Base-by-base conservation (phyloP, 2,888 invertebrate species). In the Polyploca ridens region DNA sequence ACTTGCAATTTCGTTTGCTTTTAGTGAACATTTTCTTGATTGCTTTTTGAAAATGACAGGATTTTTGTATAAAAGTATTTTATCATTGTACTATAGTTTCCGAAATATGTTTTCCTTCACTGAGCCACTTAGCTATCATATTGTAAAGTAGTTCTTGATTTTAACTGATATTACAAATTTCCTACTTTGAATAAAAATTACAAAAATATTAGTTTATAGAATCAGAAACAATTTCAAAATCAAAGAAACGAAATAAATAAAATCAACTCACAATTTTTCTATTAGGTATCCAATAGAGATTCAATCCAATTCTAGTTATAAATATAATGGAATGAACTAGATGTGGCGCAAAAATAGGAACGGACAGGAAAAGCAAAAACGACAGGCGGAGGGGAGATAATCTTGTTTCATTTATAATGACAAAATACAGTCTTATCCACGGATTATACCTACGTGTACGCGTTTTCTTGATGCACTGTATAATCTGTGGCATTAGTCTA, bases 1-100 rank as follows among this genome's bases (percentile, higher is more conserved):
- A 66, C 71, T 69, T 69, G 75, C 75, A 76, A 81, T 78, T 76
- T 75, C 64, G 64, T 67, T 41, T 66, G 64, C 66, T 41, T 38
- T 60, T 16, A 1, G 35, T 59, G 59, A 8, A 5, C 33, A 60
- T 60, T 60, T 59, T 16, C 33, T 14, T 35, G 33, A 59, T 59
- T 59, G 58, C 58, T 27, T 33, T 58, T 58, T 58, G 58, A 59
- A 13, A 33, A 14, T n/a, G n/a, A 3, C 7, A 59, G 35, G 58
- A 13, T 58, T 58, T 58, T 58, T 27, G 11, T 58, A 14, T 4
- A 33, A 33, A 58, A 58, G 4, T 13, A 3, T 35, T 4, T 35
- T 35, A 4, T 0, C 35, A 35, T 4, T 7, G 35, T 35, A 4
- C 5, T 35, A 35, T 4, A 35, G 7, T 35, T 4, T 35, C 35